Evolutionary conservation across 2,797 vertebrate genomes (phyloP), one percentile per base, ranked within the genome.

Genomic region (Diceros bicornis): DNA sequence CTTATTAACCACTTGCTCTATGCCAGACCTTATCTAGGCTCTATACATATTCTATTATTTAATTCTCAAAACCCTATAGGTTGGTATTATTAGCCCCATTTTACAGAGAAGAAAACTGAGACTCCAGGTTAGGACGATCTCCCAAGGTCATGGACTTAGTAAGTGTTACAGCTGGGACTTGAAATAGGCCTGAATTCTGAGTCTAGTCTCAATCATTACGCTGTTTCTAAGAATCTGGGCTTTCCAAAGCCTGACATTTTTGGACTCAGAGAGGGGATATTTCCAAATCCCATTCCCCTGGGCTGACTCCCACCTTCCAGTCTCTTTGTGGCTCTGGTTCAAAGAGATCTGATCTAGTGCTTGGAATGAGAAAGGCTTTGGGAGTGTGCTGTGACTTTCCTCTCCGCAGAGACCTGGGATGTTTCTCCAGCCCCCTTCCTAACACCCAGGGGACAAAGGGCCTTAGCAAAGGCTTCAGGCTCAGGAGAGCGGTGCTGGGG

Each of bases 171-270:
- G 11, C 44, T 69, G 41, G 34, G 82, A 91, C 71, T 89, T 94
- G 72, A 88, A 90, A 82, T 9, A 83, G 78, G 20, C 32, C 74
- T 32, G 68, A 81, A 64, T 89, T 85, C 66, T 64, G 74, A 94
- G 61, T 41, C 21, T 62, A 29, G 57, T 86, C 44, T 96, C 77
- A 69, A 61, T 77, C 17, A n/a, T 81, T 64, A 18, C 68, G 23
- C 34, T 68, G 11, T 92, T 96, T 95, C 85, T 93, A 93, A 91
- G 93, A 90, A 78, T 47, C 69, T 91, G 57, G 52, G 52, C 47
- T 94, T 75, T 89, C 44, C 78, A 52, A 1, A 74, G 29, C 13
- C n/a, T 86, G 62, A 71, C 6, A 75, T 52, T 81, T 94, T 89
- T 96, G 29, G 83, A 79, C 29, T 79, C 74, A 94, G 66, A 74